Percentiles rank a stretch among this genome's conserved stretches.
phyloP scores from a whole-genome alignment of 2,888 invertebrate genomes.

The Entomobrya multifasciata region DNA sequence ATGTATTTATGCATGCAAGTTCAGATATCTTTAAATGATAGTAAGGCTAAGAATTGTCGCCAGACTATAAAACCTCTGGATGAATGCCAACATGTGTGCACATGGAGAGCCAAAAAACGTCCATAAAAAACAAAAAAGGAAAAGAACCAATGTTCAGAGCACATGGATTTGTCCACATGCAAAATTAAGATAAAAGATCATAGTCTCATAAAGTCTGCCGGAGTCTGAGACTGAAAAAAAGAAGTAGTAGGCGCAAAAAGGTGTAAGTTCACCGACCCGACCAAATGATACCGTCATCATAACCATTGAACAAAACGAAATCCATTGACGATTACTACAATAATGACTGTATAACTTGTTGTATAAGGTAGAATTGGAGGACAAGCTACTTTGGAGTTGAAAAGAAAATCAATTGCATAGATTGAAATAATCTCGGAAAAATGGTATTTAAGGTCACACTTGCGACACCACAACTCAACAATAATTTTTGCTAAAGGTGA shows the following conservation, averaged over 20 bases:
- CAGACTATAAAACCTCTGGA: conserved; percentile 18
- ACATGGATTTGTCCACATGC: conserved; percentile 15
- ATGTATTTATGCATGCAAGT: too few relatives aligned
- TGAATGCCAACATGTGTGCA: conserved; percentile 19
- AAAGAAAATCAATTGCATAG: too few relatives aligned
- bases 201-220: background rate
- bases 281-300: conserved; percentile 43
- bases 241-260: conserved; percentile 46
- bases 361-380: too few relatives aligned
- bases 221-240: conserved; percentile 6
- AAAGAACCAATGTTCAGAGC: conserved; percentile 58
- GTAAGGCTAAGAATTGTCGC: background rate
- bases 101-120: background rate
- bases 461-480: too few relatives aligned
- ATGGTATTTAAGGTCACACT: too few relatives aligned
- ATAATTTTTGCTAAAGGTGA: too few relatives aligned
- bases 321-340: background rate
- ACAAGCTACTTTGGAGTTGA: too few relatives aligned
- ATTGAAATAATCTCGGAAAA: too few relatives aligned
- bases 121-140: conserved; percentile 11
- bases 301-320: conserved; percentile 1
- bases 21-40: background rate
- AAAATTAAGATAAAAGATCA: conserved; percentile 35
- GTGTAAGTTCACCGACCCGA: conserved; percentile 74
- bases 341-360: too few relatives aligned